Conservation (phyloP, 2,888 invertebrate species). For the Sphinx pinastri region DNA sequence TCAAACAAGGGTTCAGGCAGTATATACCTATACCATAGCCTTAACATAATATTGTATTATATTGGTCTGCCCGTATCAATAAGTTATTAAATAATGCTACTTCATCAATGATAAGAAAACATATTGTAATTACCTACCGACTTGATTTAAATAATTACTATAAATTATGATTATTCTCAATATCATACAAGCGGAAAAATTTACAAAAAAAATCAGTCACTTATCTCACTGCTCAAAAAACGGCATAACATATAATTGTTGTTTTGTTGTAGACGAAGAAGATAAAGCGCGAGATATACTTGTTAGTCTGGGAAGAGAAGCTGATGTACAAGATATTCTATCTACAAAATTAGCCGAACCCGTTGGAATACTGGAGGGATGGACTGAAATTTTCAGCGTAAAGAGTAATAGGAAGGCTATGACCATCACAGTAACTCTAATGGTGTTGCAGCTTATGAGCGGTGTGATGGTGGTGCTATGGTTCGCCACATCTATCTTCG, state of each 20-base stretch:
- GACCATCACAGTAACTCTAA: not conserved
- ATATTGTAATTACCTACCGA: too few species aligned
- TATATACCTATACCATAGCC: too few species aligned
- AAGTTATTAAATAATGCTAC: too few species aligned
- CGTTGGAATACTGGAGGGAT: not conserved
- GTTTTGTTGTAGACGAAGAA: not conserved
- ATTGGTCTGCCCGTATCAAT: too few species aligned
- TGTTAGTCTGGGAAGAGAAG: slow-evolving; percentile 3
- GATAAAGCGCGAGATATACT: not conserved
- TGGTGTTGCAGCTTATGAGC: slow-evolving; percentile 10
- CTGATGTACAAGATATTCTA: not conserved
- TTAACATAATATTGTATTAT: too few species aligned
- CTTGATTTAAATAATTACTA: too few species aligned
- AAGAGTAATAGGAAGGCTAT: slow-evolving; percentile 15
- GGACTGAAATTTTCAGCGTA: slow-evolving; percentile 11
- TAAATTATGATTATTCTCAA: too few species aligned
- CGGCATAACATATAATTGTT: not conserved
- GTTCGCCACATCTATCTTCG: slow-evolving; percentile 9
- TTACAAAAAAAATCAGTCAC: too few species aligned
- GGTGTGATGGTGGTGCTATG: slow-evolving; percentile 4
- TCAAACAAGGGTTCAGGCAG: too few species aligned
- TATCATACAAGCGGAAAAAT: too few species aligned
- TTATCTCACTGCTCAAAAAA: not conserved
- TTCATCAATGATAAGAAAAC: too few species aligned
- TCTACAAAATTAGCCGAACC: slow-evolving; percentile 8